Percentiles rank a stretch among this genome's conserved stretches.
Conservation (phyloP, 2,113 vertebrate species). For the Regulus satrapa region DNA sequence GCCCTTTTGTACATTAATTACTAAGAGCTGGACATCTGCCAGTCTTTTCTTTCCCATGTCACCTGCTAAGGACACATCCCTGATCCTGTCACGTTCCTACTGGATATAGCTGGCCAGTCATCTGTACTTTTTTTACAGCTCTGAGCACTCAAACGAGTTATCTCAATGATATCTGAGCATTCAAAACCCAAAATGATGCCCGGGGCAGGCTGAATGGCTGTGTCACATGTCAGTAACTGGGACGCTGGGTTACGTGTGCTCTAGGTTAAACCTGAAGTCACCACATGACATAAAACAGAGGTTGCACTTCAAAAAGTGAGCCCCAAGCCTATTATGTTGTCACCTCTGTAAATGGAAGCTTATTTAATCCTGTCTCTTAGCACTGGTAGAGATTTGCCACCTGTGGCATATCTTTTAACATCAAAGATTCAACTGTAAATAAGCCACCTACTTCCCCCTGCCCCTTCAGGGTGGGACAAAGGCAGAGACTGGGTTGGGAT, state of each 20-base stretch:
- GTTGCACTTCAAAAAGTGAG: not conserved
- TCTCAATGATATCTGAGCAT: not conserved
- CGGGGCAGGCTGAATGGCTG: not conserved
- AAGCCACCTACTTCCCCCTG: not conserved
- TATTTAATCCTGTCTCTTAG: not conserved
- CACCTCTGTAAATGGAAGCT: not conserved
- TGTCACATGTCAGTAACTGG: not conserved
- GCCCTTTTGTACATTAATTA: not conserved
- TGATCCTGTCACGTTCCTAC: not conserved
- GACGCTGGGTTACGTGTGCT: not conserved
- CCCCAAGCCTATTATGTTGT: not conserved
- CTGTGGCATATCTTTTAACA: not conserved
- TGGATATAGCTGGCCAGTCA: not conserved
- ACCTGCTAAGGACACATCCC: not conserved
- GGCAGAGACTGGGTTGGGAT: not conserved
- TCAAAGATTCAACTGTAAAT: not conserved
- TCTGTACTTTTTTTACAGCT: not conserved
- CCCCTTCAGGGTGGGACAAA: not conserved
- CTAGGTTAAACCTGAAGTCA: not conserved
- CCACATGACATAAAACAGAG: not conserved
- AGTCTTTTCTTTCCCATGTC: not conserved
- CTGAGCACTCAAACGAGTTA: too few relatives aligned
- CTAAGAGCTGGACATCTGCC: not conserved
- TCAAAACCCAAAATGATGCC: not conserved
- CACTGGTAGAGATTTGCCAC: not conserved